A percentile compares a stretch with the other conserved stretches of the same genome.
Conservation (phyloP, 2,797 vertebrate species). For the Gobionotothen gibberifrons region DNA sequence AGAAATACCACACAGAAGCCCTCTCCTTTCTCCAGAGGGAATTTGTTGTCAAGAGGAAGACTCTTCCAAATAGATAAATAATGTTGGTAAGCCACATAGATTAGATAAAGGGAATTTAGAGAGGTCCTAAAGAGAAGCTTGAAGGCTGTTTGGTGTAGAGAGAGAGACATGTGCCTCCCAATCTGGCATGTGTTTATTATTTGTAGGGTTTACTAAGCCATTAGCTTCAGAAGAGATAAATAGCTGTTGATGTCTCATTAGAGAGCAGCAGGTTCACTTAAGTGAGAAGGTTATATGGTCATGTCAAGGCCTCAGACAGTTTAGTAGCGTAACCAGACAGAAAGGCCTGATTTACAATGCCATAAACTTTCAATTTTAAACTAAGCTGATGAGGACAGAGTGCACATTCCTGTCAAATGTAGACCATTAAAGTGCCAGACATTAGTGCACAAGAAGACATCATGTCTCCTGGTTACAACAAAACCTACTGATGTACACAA, state of each 20-base stretch:
- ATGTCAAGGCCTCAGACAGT: constrained; percentile 25
- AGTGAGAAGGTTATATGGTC: constrained; percentile 33
- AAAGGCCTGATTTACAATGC: constrained; percentile 14
- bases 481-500: background rate
- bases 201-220: constrained; percentile 40
- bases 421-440: constrained; percentile 17
- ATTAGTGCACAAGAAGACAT: background rate
- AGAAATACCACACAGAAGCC: constrained; percentile 71
- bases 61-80: constrained; percentile 70
- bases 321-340: constrained; percentile 35
- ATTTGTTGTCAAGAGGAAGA: constrained; percentile 56
- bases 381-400: constrained; percentile 18
- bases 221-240: constrained; percentile 44
- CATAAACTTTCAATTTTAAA: constrained; percentile 17
- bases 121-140: constrained; percentile 46
- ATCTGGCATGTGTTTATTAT: constrained; percentile 45
- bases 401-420: constrained; percentile 48
- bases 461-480: constrained; percentile 1
- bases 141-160: constrained; percentile 43
- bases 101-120: constrained; percentile 44
- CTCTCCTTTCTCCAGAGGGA: constrained; percentile 37
- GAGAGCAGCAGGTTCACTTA: constrained; percentile 48
- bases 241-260: constrained; percentile 47
- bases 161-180: constrained; percentile 48
- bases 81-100: constrained; percentile 60